These are phyloP conservation scores for Amphiura filiformis DNA, from an alignment of 35 echinoderm and acorn worm genomes.

Conservation along the genomic window DNA sequence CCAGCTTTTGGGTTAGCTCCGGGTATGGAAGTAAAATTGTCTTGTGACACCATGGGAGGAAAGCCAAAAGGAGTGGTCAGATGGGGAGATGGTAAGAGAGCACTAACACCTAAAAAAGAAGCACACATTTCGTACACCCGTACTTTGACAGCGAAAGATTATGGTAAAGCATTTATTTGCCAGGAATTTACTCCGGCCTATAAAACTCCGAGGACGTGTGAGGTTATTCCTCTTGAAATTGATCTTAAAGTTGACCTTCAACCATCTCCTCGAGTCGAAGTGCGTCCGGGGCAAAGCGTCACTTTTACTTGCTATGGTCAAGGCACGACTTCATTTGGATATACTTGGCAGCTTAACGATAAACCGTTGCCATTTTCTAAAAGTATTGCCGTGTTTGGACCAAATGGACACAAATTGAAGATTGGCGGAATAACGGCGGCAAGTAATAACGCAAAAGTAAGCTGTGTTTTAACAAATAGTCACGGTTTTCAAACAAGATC, in stretches of 20 bases:
- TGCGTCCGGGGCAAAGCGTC: background rate
- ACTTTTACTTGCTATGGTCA: conserved; percentile 20
- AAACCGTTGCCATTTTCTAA: background rate
- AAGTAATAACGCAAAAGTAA: background rate
- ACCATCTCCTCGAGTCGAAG: background rate
- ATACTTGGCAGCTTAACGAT: conserved; percentile 9
- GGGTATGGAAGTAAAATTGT: background rate
- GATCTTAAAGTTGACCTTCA: conserved; percentile 22
- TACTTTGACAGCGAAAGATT: background rate
- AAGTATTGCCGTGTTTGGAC: background rate
- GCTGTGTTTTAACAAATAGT: background rate
- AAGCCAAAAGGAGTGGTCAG: background rate
- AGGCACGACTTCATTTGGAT: background rate
- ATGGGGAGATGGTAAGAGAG: background rate
- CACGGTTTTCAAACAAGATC: background rate
- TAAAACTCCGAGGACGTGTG: background rate
- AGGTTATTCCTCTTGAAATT: conserved; percentile 13
- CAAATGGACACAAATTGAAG: background rate
- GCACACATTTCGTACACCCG: background rate
- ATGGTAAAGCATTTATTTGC: conserved; percentile 19
- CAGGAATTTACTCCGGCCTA: background rate
- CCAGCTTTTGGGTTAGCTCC: background rate
- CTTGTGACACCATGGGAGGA: conserved; percentile 15
- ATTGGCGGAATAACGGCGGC: background rate
- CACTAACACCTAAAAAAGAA: background rate